These are phyloP conservation scores for Drosophila fungiperda DNA, from an alignment of 2,888 invertebrate genomes.

Conservation along the genomic window DNA sequence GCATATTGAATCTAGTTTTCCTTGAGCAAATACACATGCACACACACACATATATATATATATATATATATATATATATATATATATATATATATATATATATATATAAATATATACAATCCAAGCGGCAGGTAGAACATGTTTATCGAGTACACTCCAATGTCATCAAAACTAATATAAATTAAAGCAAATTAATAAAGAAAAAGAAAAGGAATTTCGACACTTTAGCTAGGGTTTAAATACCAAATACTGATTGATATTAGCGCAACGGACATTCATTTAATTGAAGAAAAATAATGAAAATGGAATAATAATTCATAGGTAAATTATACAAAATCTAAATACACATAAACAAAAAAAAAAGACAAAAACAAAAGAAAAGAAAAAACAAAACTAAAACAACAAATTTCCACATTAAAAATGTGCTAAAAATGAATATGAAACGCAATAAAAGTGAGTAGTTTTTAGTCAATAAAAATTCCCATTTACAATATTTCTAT, in stretches of 20 bases:
- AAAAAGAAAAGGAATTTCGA: not conserved
- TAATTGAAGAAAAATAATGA: slow-evolving; percentile 55
- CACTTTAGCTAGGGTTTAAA: slow-evolving; percentile 57
- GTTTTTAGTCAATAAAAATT: slow-evolving; percentile 26
- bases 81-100: not conserved
- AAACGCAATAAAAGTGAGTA: slow-evolving; percentile 29
- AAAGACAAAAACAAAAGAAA: not conserved
- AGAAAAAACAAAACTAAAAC: not conserved
- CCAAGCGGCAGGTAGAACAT: slow-evolving; percentile 30
- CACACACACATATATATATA: not conserved
- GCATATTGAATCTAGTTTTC: slow-evolving; percentile 35
- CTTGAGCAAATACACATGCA: slow-evolving; percentile 14
- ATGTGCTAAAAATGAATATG: slow-evolving; percentile 39
- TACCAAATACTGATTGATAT: slow-evolving; percentile 66
- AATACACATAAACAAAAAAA: slow-evolving; percentile 15
- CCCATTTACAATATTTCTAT: slow-evolving; percentile 43
- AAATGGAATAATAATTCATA: slow-evolving; percentile 41
- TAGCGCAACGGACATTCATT: slow-evolving; percentile 79
- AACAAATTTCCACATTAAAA: slow-evolving; percentile 41
- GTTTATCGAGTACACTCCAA: slow-evolving; percentile 8
- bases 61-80: not conserved
- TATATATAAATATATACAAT: slow-evolving; percentile 6
- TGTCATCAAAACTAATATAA: slow-evolving; percentile 6
- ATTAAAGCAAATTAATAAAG: slow-evolving; percentile 7
- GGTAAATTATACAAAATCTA: slow-evolving; percentile 67